A percentile compares a stretch with the other conserved stretches of the same genome.
These are phyloP conservation scores for Sapayoa aenigma DNA, from an alignment of 2,113 vertebrate species.

Conservation along the genomic window DNA sequence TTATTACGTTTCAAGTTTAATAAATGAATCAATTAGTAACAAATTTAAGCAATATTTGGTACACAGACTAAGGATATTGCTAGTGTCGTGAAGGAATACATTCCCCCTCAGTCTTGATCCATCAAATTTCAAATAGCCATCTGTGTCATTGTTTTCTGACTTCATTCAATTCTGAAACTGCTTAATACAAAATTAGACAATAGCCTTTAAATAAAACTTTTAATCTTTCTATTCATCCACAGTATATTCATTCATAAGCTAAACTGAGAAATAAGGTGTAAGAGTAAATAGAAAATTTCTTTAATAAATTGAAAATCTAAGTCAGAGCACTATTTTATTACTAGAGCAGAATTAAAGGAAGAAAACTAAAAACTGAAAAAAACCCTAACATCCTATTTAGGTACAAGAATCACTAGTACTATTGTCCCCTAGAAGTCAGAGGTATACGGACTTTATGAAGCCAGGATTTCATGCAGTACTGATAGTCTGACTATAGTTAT, in stretches of 20 bases:
- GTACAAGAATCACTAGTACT: neutral
- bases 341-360: neutral
- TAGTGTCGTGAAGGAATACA: neutral
- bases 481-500: neutral
- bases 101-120: neutral
- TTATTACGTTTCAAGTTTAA: neutral
- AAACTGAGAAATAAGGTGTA: neutral
- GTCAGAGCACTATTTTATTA: neutral
- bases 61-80: neutral
- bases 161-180: neutral
- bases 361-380: neutral
- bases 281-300: neutral
- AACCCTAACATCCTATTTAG: neutral
- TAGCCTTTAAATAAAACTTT: neutral
- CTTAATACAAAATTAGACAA: neutral
- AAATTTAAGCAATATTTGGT: neutral
- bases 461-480: neutral
- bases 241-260: neutral
- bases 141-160: neutral
- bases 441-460: neutral
- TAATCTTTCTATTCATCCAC: neutral
- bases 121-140: neutral
- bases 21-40: neutral
- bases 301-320: neutral
- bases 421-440: rapidly evolving